These are phyloP conservation scores for Venturia canescens DNA, from an alignment of 1,140 invertebrate genomes.

Conservation along the genomic window DNA sequence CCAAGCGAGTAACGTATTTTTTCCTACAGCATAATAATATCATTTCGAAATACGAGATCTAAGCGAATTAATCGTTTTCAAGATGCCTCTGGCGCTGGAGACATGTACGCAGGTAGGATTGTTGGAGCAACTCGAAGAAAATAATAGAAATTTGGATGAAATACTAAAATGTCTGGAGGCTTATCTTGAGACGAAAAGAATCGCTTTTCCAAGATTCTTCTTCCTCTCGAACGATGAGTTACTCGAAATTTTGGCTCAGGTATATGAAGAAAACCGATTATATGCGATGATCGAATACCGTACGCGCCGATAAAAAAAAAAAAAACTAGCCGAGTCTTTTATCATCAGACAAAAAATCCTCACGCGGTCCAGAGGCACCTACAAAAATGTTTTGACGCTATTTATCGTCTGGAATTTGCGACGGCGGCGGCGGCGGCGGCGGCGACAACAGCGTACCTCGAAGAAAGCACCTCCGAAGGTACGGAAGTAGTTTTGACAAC, in stretches of 20 bases:
- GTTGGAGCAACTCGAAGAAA: slow-evolving; percentile 84
- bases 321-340: not conserved
- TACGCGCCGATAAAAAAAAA: too few relatives aligned
- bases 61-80: slow-evolving; percentile 9
- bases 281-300: too few relatives aligned
- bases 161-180: slow-evolving; percentile 90
- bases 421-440: slow-evolving; percentile 36
- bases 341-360: slow-evolving; percentile 85
- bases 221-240: slow-evolving; percentile 97
- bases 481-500: too few relatives aligned
- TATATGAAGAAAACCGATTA: slow-evolving; percentile 59
- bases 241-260: slow-evolving; percentile 93
- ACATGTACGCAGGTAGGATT: slow-evolving; percentile 82
- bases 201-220: slow-evolving; percentile 95
- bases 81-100: slow-evolving; percentile 85
- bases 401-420: slow-evolving; percentile 87
- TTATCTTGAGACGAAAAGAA: slow-evolving; percentile 91
- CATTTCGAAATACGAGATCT: too few relatives aligned
- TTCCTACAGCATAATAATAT: too few relatives aligned
- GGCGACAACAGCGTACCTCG: too few relatives aligned
- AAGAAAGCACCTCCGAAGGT: too few relatives aligned
- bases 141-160: slow-evolving; percentile 87
- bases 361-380: slow-evolving; percentile 92
- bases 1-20: slow-evolving; percentile 80
- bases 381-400: slow-evolving; percentile 93